Evolutionary conservation across 2,797 vertebrate genomes (phyloP), one percentile per base, ranked within the genome.

Genomic region (Rhinogobio ventralis): DNA sequence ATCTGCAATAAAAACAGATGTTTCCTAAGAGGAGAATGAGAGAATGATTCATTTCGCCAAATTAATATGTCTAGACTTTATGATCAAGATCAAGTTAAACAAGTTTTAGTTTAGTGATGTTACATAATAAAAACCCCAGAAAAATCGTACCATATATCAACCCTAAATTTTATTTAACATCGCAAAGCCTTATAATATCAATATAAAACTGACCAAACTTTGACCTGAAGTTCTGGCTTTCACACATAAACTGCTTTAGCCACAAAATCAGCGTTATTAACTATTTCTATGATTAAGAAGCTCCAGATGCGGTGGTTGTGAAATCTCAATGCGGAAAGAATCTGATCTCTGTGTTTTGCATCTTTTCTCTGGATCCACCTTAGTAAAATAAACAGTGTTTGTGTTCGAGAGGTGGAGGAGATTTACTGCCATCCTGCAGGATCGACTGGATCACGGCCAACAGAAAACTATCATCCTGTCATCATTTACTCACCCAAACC

Each of bases 291-390:
- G 23, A 55, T 75, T 36, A 75, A 75, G 42, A 53, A 20, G 46
- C 72, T 72, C n/a, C 42, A 71, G 23, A 46, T 28, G 69, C n/a
- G 4, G 25, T 73, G 46, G 2, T 53, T 75, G 28, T 75, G 73
- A 55, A 36, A 55, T 73, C 49, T 79, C 45, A 14, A 0, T 64
- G 25, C 60, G n/a, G n/a, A n/a, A n/a, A n/a, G n/a, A n/a, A n/a
- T 23, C 57, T 46, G 76, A 79, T 60, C 73, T 75, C 73, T 8
- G 73, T 36, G 49, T 51, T n/a, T 73, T 51, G 45, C 9, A 33
- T 66, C 11, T 68, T 39, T 53, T n/a, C 46, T 23, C 60, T 23
- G 57, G 42, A 79, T 51, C 78, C 62, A 13, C 77, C n/a, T n/a
- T n/a, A n/a, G n/a, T n/a, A n/a, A n/a, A n/a, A n/a, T n/a, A n/a